Base-by-base conservation (phyloP, 2,797 vertebrate species). In the Yasuhikotakia modesta region DNA sequence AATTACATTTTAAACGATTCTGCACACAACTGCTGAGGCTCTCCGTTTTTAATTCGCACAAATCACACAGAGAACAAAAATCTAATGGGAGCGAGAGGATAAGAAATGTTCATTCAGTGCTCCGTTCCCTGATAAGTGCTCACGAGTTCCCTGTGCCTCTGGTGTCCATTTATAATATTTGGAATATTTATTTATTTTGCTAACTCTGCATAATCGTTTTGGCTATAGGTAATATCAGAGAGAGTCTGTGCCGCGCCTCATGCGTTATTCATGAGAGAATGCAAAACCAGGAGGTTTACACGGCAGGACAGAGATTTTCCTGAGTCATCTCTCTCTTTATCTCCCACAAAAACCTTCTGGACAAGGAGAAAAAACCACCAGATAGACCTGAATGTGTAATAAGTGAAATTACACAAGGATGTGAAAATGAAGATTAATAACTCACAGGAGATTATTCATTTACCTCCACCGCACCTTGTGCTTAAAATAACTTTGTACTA, bases 1-100 rank as follows among this genome's bases (percentile, higher is more conserved):
- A 91, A 91, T 93, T 91, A 92, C 89, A 91, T 91, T 92, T 90
- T 89, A 88, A 93, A 90, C 83, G 86, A 89, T 87, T 90, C 81
- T 76, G 83, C 85, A 87, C 87, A 89, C 87, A 90, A 88, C 88
- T 87, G 86, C 85, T 83, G 84, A 84, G 83, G 78, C 86, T 90
- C 90, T 87, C 87, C 86, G 7, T 87, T 89, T 90, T 88, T 91
- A 88, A 90, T 90, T 90, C 87, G 80, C 86, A 84, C 86, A 90
- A 88, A 90, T 86, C 89, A 85, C 82, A 82, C 80, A 80, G 84
- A 83, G 68, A 75, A 57, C 57, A 65, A 69, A 84, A 21, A 58
- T 77, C 77, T 78, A 76, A 73, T 76, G 57, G 78, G 66, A 70
- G 79, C 32, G 32, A 32, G 19, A 58, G 5, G 61, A 83, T 86